Percentiles rank a stretch among this genome's conserved stretches.
Conservation (phyloP, 2,113 vertebrate species). For the Brachypteracias leptosomus region DNA sequence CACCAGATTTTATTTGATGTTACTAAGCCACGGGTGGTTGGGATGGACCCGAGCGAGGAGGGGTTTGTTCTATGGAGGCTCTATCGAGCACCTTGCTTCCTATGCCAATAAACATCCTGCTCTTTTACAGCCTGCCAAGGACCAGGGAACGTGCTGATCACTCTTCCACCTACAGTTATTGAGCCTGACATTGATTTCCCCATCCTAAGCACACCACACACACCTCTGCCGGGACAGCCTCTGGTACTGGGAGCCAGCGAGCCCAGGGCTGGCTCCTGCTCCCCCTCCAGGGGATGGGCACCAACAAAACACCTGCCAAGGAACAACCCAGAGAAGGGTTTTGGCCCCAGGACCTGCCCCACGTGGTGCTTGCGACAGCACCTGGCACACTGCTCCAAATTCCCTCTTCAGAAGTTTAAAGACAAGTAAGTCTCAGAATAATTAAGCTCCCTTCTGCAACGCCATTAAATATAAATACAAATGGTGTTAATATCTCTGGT, state of each 20-base stretch:
- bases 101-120: not conserved
- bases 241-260: too few relatives aligned
- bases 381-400: not conserved
- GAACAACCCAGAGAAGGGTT: not conserved
- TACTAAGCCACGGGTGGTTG: not conserved
- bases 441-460: conserved; percentile 43
- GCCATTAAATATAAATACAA: conserved; percentile 66
- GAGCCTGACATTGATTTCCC: not conserved
- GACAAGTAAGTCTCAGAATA: conserved; percentile 25
- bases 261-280: not conserved
- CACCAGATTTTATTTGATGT: not conserved
- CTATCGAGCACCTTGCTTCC: not conserved
- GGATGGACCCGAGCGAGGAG: fast-evolving
- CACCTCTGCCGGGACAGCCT: not conserved
- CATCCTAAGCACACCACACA: not conserved
- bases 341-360: not conserved
- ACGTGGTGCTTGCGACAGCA: not conserved
- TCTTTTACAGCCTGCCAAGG: not conserved
- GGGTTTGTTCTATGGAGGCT: not conserved
- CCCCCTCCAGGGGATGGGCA: not conserved
- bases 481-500: conserved; percentile 65
- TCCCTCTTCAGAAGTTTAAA: conserved; percentile 25
- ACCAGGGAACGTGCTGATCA: fast-evolving
- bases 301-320: not conserved
- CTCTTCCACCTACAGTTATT: not conserved